Evolutionary conservation across 1,140 invertebrate genomes (phyloP).

Genomic region (Drosophila busckii): DNA sequence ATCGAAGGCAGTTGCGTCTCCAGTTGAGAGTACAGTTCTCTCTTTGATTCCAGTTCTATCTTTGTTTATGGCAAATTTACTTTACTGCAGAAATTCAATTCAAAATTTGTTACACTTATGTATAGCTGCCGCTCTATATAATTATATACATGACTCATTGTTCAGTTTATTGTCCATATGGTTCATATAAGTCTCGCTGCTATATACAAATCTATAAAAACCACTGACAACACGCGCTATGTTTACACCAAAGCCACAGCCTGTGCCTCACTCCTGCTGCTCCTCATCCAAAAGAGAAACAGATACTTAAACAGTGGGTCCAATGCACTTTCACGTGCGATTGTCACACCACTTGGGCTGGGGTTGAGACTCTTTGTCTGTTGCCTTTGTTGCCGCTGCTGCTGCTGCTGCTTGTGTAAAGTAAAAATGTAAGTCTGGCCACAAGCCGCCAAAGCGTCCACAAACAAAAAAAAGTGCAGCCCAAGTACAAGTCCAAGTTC

Average conservation of each 20-base stretch:
- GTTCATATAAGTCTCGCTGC: slow-evolving; percentile 19
- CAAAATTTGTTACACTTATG: no score
- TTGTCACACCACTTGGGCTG: slow-evolving; percentile 64
- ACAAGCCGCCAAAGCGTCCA: slow-evolving; percentile 67
- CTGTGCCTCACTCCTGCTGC: not conserved
- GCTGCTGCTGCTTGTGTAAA: slow-evolving; percentile 57
- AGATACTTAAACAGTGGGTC: slow-evolving; percentile 38
- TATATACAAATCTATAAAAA: not conserved
- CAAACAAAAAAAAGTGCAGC: slow-evolving; percentile 30
- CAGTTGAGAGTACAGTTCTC: no score
- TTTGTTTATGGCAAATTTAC: no score
- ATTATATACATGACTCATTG: no score
- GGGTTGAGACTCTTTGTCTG: slow-evolving; percentile 48
- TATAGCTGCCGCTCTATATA: no score
- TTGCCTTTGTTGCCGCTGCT: slow-evolving; percentile 42
- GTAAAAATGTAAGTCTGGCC: slow-evolving; percentile 55
- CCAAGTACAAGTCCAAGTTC: not conserved
- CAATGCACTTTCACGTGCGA: slow-evolving; percentile 73
- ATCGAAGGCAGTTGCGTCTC: no score
- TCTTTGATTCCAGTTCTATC: no score
- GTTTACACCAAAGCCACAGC: not conserved
- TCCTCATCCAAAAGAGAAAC: no score
- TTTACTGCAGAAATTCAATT: no score
- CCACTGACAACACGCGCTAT: not conserved
- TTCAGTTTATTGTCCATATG: slow-evolving; percentile 67